These are phyloP conservation scores for Chloromyia formosa DNA, from an alignment of 2,888 invertebrate genomes.

Conservation along the genomic window DNA sequence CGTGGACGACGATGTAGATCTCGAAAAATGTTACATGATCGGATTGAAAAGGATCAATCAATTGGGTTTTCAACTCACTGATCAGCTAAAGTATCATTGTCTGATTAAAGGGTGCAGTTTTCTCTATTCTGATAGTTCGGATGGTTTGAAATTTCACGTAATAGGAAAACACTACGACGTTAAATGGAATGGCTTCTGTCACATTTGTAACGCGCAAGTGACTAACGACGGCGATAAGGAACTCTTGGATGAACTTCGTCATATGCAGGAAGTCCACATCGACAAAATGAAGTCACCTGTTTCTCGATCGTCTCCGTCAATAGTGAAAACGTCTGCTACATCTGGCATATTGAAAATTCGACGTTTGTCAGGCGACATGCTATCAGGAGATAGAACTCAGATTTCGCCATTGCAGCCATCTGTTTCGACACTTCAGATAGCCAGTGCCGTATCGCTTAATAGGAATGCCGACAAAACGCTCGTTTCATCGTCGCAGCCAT, in stretches of 20 bases:
- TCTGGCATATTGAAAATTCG: conserved; percentile 58
- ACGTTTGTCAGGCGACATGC: conserved; percentile 65
- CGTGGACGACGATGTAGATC: neutral
- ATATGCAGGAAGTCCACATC: conserved; percentile 55
- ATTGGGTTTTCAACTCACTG: conserved; percentile 54
- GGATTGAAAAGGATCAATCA: conserved; percentile 54
- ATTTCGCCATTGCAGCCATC: neutral
- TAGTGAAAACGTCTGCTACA: neutral
- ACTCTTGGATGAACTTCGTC: conserved; percentile 55
- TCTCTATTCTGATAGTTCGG: conserved; percentile 57
- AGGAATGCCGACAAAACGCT: neutral
- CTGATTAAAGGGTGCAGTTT: conserved; percentile 57
- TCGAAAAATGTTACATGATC: conserved; percentile 52
- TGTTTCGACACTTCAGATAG: conserved; percentile 2
- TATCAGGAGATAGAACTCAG: conserved; percentile 54
- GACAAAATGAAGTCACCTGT: neutral
- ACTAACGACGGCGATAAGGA: conserved; percentile 32
- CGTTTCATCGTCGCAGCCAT: too few species aligned
- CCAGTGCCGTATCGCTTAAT: conserved; percentile 25
- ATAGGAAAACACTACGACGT: conserved; percentile 59
- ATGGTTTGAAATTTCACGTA: conserved; percentile 59
- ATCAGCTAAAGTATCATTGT: conserved; percentile 57
- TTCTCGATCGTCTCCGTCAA: neutral
- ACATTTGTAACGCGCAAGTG: conserved; percentile 61
- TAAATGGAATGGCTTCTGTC: conserved; percentile 69